Evolutionary conservation across 2,797 vertebrate species (phyloP), one percentile per base, ranked within the genome.

Genomic region (Acanthurus tractus): DNA sequence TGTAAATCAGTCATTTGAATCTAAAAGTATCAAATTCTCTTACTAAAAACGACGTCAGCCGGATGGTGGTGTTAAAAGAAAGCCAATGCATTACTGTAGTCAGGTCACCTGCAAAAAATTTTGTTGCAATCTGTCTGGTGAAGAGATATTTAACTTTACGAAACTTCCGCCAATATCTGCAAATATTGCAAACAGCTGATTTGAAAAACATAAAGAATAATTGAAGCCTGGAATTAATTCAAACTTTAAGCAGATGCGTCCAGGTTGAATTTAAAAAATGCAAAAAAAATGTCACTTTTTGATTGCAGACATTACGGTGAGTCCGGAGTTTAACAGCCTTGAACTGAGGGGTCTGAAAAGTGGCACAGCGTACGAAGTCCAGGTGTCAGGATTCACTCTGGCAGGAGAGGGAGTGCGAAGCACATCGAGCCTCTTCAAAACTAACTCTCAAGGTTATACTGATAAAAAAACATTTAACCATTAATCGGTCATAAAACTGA

Each of bases 341-440:
- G 23, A 70, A 65, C 54, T 98, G 13, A 50, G 4, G 0, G 46
- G 85, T 23, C 94, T 98, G 0, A 83, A 88, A 70, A 90, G 77
- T 17, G 88, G 87, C 46, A 94, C 75, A 0, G 10, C n/a, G 0
- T 96, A 97, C 75, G 66, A 46, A 36, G 88, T 96, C 12, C 88
- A 93, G 61, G 72, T 97, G 44, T 94, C 94, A 20, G 96, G 94
- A n/a, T 91, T 95, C 87, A 98, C 96, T 7, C 76, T 8, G 0
- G 93, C 89, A 13, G 97, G 96, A 13, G 90, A 86, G 56, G 97
- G 96, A 82, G 82, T 75, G 46, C 81, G 46, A 0, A 96, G 96
- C 65, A 2, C 63, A 6, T 14, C 22, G 0, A 57, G 40, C 15
- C 11, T 86, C 73, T 89, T 95, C 20, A 81, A 76, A 22, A 96